These are phyloP conservation scores for Enteromius unitaeniatus DNA, from an alignment of 2,797 vertebrate genomes.

Conservation along the genomic window DNA sequence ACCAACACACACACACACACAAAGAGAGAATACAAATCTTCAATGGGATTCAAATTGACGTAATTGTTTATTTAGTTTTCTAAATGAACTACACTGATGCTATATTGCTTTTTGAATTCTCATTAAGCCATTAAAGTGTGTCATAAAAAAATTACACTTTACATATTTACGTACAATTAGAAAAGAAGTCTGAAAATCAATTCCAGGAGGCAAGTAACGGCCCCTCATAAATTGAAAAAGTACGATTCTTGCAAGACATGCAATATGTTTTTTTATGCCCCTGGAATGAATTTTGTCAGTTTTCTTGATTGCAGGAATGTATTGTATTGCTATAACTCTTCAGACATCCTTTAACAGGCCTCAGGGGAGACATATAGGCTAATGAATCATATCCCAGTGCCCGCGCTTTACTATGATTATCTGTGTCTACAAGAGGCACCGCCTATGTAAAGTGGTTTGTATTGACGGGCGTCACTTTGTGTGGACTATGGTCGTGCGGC, in stretches of 20 bases:
- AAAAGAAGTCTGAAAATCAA: neutral
- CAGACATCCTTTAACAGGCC: neutral
- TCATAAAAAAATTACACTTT: neutral
- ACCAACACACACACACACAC: neutral
- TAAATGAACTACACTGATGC: neutral
- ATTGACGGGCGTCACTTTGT: slow-evolving; percentile 30
- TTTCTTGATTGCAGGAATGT: neutral
- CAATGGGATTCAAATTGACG: neutral
- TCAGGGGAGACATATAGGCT: slow-evolving; percentile 5
- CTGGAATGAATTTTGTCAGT: neutral
- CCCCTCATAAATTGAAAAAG: neutral
- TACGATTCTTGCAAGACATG: neutral
- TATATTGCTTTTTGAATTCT: neutral
- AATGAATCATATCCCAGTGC: slow-evolving; percentile 31
- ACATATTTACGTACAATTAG: neutral
- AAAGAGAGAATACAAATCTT: neutral
- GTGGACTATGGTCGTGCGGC: slow-evolving; percentile 33
- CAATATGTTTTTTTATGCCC: neutral
- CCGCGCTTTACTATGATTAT: neutral
- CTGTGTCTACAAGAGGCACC: slow-evolving; percentile 34
- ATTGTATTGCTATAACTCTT: neutral
- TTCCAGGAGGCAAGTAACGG: neutral
- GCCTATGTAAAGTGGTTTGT: slow-evolving; percentile 43
- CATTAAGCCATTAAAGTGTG: neutral
- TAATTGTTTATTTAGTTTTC: neutral